These are phyloP conservation scores for Eutolmus rufibarbis DNA, from an alignment of 2,888 invertebrate genomes.

Conservation along the genomic window DNA sequence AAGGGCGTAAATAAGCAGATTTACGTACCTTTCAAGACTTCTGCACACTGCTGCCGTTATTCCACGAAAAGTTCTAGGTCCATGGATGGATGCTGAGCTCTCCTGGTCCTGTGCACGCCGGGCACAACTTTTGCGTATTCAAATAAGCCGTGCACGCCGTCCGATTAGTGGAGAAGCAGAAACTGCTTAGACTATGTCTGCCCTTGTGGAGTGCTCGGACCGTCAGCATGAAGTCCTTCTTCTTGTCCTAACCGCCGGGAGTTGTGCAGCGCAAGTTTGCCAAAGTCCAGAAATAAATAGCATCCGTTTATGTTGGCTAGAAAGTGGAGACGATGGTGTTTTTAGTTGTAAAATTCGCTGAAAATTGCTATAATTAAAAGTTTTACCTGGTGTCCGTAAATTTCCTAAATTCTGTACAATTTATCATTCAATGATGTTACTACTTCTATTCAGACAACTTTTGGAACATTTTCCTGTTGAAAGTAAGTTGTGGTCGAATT, in stretches of 20 bases:
- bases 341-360: background rate
- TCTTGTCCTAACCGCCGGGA: background rate
- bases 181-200: background rate
- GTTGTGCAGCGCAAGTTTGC: background rate
- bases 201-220: background rate
- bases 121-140: background rate
- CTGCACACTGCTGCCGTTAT: background rate
- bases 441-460: background rate
- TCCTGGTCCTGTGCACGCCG: background rate
- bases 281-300: background rate
- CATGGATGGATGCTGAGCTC: background rate
- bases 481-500: background rate
- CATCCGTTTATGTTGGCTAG: background rate
- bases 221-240: background rate
- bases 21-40: background rate
- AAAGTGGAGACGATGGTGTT: background rate
- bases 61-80: background rate
- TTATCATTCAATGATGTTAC: background rate
- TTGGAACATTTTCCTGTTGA: background rate
- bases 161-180: background rate
- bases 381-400: background rate
- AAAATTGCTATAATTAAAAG: background rate
- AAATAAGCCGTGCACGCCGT: background rate
- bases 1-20: background rate
- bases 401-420: background rate